Evolutionary conservation across 2,888 invertebrate species (phyloP).

Genomic region (Helobdella robusta): DNA sequence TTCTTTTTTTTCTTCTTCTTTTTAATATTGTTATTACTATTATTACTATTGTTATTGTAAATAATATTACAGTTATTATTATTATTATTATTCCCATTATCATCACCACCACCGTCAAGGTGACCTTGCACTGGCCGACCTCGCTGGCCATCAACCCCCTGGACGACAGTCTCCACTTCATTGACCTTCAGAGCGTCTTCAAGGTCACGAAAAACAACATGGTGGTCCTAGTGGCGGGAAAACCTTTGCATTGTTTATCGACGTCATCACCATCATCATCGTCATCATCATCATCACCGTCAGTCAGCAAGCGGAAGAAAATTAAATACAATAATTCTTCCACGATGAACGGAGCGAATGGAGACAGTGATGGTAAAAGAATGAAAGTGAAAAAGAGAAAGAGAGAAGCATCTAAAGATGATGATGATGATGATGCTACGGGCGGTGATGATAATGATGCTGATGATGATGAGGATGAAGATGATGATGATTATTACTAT

Average conservation of each 20-base stretch:
- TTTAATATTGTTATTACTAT: no score
- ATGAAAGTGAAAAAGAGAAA: background rate
- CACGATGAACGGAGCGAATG: slow-evolving; percentile 41
- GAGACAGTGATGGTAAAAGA: background rate
- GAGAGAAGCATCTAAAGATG: slow-evolving; percentile 15
- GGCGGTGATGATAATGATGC: background rate
- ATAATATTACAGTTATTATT: no score
- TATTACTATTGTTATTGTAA: no score
- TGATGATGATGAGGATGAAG: background rate
- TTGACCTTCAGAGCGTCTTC: slow-evolving; percentile 76
- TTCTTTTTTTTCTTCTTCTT: no score
- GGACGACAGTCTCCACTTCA: slow-evolving; percentile 85
- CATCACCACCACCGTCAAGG: slow-evolving; percentile 51
- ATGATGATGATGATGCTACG: background rate
- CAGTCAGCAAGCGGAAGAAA: no score
- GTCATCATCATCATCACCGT: no score
- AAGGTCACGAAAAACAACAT: slow-evolving; percentile 77
- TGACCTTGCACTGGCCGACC: slow-evolving; percentile 93
- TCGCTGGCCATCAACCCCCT: slow-evolving; percentile 83
- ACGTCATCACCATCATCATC: no score
- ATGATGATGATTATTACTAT: no score
- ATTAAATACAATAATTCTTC: no score
- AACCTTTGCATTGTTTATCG: slow-evolving; percentile 87
- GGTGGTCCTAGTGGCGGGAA: slow-evolving; percentile 81
- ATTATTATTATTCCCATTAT: background rate